Base-by-base conservation (phyloP, 1,140 invertebrate genomes). In the Glossosoma conforme region DNA sequence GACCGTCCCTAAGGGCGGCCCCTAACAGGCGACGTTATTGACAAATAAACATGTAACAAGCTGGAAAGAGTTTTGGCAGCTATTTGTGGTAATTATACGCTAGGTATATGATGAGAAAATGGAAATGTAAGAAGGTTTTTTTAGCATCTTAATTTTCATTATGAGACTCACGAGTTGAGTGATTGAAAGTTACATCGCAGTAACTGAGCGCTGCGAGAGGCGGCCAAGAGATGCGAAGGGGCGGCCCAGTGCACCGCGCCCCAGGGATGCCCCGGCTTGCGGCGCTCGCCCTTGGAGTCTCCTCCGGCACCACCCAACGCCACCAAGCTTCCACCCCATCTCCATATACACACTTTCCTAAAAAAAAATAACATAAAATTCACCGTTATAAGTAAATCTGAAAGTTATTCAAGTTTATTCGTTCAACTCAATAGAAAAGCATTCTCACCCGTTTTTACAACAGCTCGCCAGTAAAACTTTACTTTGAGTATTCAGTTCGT, bases 381-480 rank as follows among this genome's bases (percentile, higher is more conserved):
- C 18, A 37, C 13, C 5, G 13, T 37, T 37, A 37, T 30, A 30
- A 30, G 8, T 30, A 30, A 30, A 30, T 9, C n/a, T 9, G 8
- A 30, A 37, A 37, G 6, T 9, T 37, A 17, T 37, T 37, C 17
- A 37, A 9, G 9, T 9, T 9, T 6, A 37, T n/a, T 9, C 8
- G n/a, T 44, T 30, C n/a, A 21, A 32, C 13, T 11, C 13, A 30
- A 50, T 30, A 19, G 41, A 21, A 40, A 36, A 17, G 20, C 22
- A 18, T 37, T 22, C n/a, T 51, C 47, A 56, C 54, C 54, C 54
- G 24, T 52, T 56, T 46, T 56, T 56, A 22, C 54, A 56, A 19
- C 44, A 56, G 20, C 44, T 56, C 10, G 54, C 54, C 21, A 56
- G 25, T 18, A 43, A 47, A 14, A 35, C 24, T 1, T 35, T 15